These are phyloP conservation scores for Eilema griseolum DNA, from an alignment of 2,888 invertebrate genomes.

Conservation along the genomic window DNA sequence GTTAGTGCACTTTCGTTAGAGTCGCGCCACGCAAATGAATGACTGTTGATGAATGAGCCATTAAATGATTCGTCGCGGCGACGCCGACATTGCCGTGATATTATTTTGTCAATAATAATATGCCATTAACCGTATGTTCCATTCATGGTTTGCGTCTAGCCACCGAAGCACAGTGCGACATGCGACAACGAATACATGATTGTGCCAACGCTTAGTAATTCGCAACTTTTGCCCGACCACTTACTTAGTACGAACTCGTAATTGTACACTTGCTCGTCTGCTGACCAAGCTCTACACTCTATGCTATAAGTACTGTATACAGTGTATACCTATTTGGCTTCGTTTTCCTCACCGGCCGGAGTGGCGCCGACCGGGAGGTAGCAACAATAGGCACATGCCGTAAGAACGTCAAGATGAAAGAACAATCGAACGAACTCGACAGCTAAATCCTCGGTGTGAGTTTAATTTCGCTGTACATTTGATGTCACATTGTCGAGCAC, in stretches of 20 bases:
- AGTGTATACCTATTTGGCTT: too few relatives aligned
- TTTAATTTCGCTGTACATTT: too few relatives aligned
- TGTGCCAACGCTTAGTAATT: constrained; percentile 10
- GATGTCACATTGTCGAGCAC: too few relatives aligned
- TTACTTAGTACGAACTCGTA: constrained; percentile 16
- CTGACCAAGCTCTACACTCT: constrained; percentile 9
- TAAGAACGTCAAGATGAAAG: too few relatives aligned
- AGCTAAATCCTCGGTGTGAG: too few relatives aligned
- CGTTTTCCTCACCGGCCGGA: not conserved
- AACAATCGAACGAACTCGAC: too few relatives aligned
- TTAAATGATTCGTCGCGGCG: constrained; percentile 17
- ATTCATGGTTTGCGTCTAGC: constrained; percentile 8
- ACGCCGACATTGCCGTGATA: not conserved
- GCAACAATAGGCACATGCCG: too few relatives aligned
- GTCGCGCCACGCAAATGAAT: constrained; percentile 10
- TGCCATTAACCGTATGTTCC: not conserved
- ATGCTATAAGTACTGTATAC: not conserved
- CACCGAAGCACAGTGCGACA: not conserved
- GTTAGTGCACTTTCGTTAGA: constrained; percentile 12
- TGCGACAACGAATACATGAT: not conserved
- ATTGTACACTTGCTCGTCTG: constrained; percentile 14
- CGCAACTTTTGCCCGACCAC: constrained; percentile 15
- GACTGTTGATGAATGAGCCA: constrained; percentile 18
- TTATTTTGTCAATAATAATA: constrained; percentile 9
- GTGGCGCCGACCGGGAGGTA: not conserved